Base-by-base conservation (phyloP, 2,888 invertebrate species). In the Cryptocheilus praepositus region DNA sequence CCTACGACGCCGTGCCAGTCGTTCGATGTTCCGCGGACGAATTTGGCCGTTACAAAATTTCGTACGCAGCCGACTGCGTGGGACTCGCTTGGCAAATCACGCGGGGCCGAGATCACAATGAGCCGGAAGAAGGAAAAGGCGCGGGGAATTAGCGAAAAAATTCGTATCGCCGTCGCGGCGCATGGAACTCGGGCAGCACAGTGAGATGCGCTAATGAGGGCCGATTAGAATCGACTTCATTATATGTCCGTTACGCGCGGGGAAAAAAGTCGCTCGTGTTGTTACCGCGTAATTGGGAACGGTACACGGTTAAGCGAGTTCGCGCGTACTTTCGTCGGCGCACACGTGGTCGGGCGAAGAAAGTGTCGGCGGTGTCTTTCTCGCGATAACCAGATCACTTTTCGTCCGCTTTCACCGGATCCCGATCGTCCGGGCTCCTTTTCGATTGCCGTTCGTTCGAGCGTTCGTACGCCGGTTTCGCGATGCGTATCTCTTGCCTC, bases 171-270 rank as follows among this genome's bases (percentile, higher is more conserved):
- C 7, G 11, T 49, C 49, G n/a, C n/a, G 11, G 16, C 11, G 49
- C 49, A 49, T 3, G 18, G 49, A 49, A 49, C n/a, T 18, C 49
- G 49, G 18, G 49, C 49, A 53, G 15, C 65, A 45, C 64, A 58
- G 69, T 61, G 64, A 72, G 72, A 74, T 71, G 74, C 76, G 74
- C 74, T 82, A 82, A 81, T 76, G 77, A 78, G 76, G 45, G 54
- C 44, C 54, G 77, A 82, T 81, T 75, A 67, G 45, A 64, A 81
- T 81, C 78, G 59, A 22, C 62, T 60, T 64, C 60, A 25, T 73
- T 76, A 75, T 76, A 51, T 61, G 18, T 44, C 18, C 15, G 45
- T 53, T 61, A 57, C 36, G 28, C 56, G 49, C 21, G 16, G 25
- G 55, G 53, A 64, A 70, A 75, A 74, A 67, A 25, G 58, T 75